Evolutionary conservation across 1,140 invertebrate species (phyloP).

Genomic region (Apolygus lucorum): DNA sequence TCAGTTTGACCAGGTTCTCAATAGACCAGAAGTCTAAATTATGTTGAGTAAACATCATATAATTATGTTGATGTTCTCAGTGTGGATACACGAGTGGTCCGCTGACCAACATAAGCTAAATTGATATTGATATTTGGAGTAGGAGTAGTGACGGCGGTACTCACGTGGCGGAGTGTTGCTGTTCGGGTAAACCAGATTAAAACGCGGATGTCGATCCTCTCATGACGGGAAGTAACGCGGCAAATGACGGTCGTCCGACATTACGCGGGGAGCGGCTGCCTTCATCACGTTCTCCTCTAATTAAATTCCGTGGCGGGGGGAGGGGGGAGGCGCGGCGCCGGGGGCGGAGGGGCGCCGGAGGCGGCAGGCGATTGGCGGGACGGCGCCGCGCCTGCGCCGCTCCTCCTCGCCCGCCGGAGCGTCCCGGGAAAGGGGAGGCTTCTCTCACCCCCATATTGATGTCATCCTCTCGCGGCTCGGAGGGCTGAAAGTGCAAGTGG

Average conservation of each 20-base stretch:
- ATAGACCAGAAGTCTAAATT: no score
- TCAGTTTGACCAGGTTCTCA: no score
- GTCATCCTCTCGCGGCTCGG: slow-evolving; percentile 19
- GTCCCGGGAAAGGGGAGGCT: neutral
- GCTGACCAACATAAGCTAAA: no score
- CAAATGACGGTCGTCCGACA: slow-evolving; percentile 21
- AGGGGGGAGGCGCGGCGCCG: slow-evolving; percentile 28
- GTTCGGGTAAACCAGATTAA: neutral
- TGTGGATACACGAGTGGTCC: no score
- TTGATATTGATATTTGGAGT: no score
- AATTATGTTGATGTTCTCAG: no score
- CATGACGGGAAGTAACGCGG: slow-evolving; percentile 20
- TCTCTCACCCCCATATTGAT: slow-evolving; percentile 24
- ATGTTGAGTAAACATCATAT: no score
- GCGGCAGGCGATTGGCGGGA: slow-evolving; percentile 42
- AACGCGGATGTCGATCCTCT: slow-evolving; percentile 17
- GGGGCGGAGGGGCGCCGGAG: slow-evolving; percentile 37
- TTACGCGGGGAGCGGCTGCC: slow-evolving; percentile 8
- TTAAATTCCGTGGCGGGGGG: slow-evolving; percentile 20
- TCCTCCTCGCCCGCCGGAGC: slow-evolving; percentile 31
- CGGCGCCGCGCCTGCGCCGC: slow-evolving; percentile 43
- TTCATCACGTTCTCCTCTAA: slow-evolving; percentile 14
- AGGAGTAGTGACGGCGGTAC: no score
- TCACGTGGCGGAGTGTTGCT: neutral
- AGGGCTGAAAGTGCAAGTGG: neutral